A percentile compares a stretch with the other conserved stretches of the same genome.
phyloP scores from a whole-genome alignment of 2,888 invertebrate genomes.

The Acholoe squamosa region DNA sequence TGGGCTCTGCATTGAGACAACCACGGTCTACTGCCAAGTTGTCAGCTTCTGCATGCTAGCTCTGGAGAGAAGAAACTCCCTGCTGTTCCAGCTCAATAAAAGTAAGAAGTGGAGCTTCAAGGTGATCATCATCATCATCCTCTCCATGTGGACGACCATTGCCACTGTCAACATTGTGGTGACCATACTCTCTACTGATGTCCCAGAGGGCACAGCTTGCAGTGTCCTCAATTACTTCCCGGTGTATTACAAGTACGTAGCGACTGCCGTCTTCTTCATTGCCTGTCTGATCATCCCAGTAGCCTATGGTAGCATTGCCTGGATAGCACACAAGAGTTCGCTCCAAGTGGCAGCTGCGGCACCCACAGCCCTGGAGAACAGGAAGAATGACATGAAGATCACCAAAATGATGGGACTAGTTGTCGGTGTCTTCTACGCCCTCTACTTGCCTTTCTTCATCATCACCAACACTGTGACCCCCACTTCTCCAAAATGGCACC shows the following conservation, averaged over 20 bases:
- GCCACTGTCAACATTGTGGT: not conserved
- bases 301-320: not conserved
- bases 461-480: not conserved
- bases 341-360: not conserved
- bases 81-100: not conserved
- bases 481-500: not conserved
- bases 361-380: no score
- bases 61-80: not conserved
- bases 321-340: not conserved
- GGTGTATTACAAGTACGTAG: not conserved
- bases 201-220: not conserved
- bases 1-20: not conserved
- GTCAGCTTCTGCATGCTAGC: not conserved
- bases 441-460: not conserved
- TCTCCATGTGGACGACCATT: not conserved
- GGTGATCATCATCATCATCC: not conserved
- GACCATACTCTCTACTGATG: not conserved
- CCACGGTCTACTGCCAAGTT: not conserved
- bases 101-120: not conserved
- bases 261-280: not conserved
- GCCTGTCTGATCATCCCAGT: not conserved
- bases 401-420: not conserved
- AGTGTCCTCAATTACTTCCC: not conserved
- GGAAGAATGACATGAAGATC: not conserved
- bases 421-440: not conserved